Evolutionary conservation across 2,113 vertebrate genomes (phyloP), one percentile per base, ranked within the genome.

Genomic region (Pedetes capensis): DNA sequence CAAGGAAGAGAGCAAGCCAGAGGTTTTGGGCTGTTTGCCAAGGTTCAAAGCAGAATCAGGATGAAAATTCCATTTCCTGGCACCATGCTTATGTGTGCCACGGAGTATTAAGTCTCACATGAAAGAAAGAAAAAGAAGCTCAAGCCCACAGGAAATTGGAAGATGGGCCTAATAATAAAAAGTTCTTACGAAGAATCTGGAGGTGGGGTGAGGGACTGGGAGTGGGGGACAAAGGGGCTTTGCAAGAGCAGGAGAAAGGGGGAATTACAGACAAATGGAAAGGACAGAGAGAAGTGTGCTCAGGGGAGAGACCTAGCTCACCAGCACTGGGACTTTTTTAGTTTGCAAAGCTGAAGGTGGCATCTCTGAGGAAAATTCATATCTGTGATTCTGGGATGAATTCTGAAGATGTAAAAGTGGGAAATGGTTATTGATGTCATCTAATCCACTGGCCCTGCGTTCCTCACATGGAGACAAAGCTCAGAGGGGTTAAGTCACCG

Each of bases 81-180:
- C 57, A n/a, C 37, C n/a, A 25, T 72, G 53, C 87, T 86, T 37
- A 16, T 13, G 37, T 11, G 37, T 23, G 9, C 72, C n/a, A 12
- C 27, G 13, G 10, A 27, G 37, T 47, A 63, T 53, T 72, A 34
- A 47, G 9, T 17, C 63, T 53, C 74, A 61, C 74, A 76, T 27
- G 49, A 88, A 75, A 22, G 51, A 32, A 37, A 57, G 32, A 53
- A 27, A 75, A 23, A 68, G 34, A 64, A 68, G 59, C 47, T 63
- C 1, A 8, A 42, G 22, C 8, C 27, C 68, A 75, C 76, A 76
- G 78, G 61, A 88, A 92, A 63, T 51, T 88, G 69, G 69, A 92
- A 87, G 59, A 66, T 59, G 18, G 53, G 34, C 37, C 69, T 53
- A 78, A 95, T 53, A 78, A 95, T 69, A 82, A 88, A 63, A 92